A percentile compares a stretch with the other conserved stretches of the same genome.
These are phyloP conservation scores for Daubentonia madagascariensis DNA, from an alignment of 2,113 vertebrate species.

Conservation along the genomic window DNA sequence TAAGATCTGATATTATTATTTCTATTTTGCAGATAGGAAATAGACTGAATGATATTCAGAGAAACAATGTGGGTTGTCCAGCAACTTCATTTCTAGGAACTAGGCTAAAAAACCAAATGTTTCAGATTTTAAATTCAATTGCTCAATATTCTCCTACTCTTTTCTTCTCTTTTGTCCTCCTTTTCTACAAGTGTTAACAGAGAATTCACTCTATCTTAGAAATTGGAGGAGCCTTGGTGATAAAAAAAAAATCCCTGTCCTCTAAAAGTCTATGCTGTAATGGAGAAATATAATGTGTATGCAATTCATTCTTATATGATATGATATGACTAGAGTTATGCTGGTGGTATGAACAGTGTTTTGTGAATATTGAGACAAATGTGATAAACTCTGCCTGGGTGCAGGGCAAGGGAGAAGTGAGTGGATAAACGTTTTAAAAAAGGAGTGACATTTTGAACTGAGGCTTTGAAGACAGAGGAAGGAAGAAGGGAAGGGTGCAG, in stretches of 20 bases:
- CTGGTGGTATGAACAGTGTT: rapidly evolving
- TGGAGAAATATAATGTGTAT: background rate
- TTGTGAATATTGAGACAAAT: background rate
- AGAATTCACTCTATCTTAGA: background rate
- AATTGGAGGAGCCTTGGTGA: background rate
- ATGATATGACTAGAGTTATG: background rate
- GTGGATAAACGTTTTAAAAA: background rate
- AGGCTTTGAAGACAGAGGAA: background rate
- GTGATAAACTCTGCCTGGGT: background rate
- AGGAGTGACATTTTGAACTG: background rate
- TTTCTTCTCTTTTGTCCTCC: background rate
- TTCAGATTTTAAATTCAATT: background rate
- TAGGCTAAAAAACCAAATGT: background rate
- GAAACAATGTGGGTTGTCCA: background rate
- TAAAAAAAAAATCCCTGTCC: background rate
- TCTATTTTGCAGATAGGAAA: background rate
- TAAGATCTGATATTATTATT: background rate
- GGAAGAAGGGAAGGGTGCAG: background rate
- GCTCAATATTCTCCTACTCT: background rate
- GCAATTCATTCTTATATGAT: background rate
- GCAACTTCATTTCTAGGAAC: background rate
- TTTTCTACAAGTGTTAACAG: background rate
- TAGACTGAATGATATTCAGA: background rate
- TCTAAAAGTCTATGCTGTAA: background rate
- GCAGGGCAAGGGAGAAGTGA: background rate